phyloP scores from a whole-genome alignment of 2,113 vertebrate species.

The Limnothrissa miodon region DNA sequence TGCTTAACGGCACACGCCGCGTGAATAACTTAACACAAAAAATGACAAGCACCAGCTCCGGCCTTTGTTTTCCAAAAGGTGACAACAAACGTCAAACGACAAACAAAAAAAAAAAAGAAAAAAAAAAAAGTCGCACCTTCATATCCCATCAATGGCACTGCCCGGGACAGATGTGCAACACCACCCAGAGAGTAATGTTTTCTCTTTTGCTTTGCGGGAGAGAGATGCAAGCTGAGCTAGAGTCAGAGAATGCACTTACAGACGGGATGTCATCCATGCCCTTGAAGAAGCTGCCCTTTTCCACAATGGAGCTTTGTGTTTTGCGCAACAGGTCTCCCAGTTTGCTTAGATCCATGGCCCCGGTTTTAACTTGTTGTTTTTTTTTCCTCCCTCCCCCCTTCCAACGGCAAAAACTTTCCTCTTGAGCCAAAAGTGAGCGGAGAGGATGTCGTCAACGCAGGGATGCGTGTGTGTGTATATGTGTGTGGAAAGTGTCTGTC shows the following conservation, averaged over 20 bases:
- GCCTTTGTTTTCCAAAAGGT: neutral
- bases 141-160: neutral
- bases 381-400: neutral
- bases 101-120: neutral
- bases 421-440: neutral
- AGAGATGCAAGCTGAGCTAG: neutral
- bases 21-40: neutral
- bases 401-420: neutral
- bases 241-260: slow-evolving; percentile 50
- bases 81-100: neutral
- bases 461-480: neutral
- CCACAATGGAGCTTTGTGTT: slow-evolving; percentile 61
- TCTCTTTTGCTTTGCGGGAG: neutral
- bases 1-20: neutral
- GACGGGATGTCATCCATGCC: slow-evolving; percentile 35
- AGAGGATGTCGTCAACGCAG: slow-evolving; percentile 1
- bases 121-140: neutral
- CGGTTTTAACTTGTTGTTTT: neutral
- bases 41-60: neutral
- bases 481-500: neutral
- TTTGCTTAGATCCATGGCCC: slow-evolving; percentile 47
- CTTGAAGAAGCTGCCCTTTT: slow-evolving; percentile 48
- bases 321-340: slow-evolving; percentile 61
- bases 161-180: neutral
- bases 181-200: slow-evolving; percentile 17